Base-by-base conservation (phyloP, 2,797 vertebrate genomes). In the Xiphophorus birchmanni region DNA sequence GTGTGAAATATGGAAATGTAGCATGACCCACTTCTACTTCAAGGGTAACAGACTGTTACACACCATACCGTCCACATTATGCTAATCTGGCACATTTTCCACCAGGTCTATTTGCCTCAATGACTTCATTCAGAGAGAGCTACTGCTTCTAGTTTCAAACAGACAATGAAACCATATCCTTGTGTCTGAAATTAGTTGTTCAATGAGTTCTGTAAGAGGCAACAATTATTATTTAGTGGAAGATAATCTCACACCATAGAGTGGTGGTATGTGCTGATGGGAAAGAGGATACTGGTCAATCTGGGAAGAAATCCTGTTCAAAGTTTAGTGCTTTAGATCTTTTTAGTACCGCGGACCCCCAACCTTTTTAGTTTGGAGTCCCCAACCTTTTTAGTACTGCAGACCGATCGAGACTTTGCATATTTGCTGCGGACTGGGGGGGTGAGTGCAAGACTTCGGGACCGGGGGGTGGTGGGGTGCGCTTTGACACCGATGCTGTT, bases 1-100 rank as follows among this genome's bases (percentile, higher is more conserved):
- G 82, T 86, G 87, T 86, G 83, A 91, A 93, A 92, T 91, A 93
- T 94, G 91, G 86, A 94, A 93, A 94, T 93, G 80, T 42, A 56
- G 88, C 69, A 10, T 92, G 93, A 89, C 93, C 93, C 93, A 94
- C 81, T 94, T 94, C 91, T 89, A 52, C 82, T 82, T 0, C 21
- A 84, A 84, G 82, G 87, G 80, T 80, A 75, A 86, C 78, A 87
- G 88, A 48, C 88, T 74, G 80, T 84, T 80, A 86, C 90, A 82
- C 90, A 83, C 81, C 83, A 82, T 84, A 90, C 77, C 75, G 89
- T 89, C 82, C 82, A 52, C 65, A 89, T 89, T 91, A 93, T 92
- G 91, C 86, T 87, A 90, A 95, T 93, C 52, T 58, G 48, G 52
- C 82, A 75, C 81, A 85, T 44, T 83, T 78, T 79, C 73, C 50